Evolutionary conservation across 2,888 invertebrate species (phyloP), one percentile per base, ranked within the genome.

Genomic region (Drosophila koepferae): DNA sequence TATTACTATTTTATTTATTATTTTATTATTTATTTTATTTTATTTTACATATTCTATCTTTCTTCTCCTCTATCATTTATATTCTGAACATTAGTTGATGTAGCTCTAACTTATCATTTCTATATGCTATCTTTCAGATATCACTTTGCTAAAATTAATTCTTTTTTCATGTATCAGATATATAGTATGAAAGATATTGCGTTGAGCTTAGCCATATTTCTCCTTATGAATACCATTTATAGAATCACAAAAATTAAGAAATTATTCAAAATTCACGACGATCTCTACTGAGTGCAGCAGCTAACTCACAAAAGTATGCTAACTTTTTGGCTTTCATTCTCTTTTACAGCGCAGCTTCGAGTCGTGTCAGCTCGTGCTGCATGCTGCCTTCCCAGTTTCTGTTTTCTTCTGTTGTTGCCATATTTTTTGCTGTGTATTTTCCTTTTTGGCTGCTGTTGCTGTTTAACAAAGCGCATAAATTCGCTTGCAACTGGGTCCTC

Each of bases 381-480:
- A 46, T 51, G 46, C 55, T 20, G 41, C n/a, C 55, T 41, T 3
- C 3, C 7, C 7, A 12, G 55, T 72, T 28, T 28, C 28, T 54
- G 51, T 64, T 58, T 34, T 20, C 44, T 49, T 54, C 38, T 49
- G 46, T 58, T 71, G 68, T 78, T 87, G 68, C 67, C 66, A 74
- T 74, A 73, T 80, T 68, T 74, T 73, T 65, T 76, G 23, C 16
- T 38, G 55, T 55, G 7, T 70, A 56, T 80, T 86, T 71, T 71
- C 54, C 59, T 54, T 69, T 61, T 58, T 48, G 46, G 81, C 81
- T 82, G 85, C 73, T 91, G 78, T 74, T 79, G 84, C 90, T 90
- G 91, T 90, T 88, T 88, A 88, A 88, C 91, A 88, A 91, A 88
- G 91, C 87, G 91, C 87, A 88, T 91, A 88, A 88, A 88, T 91